phyloP scores from a whole-genome alignment of 2,888 invertebrate species.

The Rhagonycha lutea region DNA sequence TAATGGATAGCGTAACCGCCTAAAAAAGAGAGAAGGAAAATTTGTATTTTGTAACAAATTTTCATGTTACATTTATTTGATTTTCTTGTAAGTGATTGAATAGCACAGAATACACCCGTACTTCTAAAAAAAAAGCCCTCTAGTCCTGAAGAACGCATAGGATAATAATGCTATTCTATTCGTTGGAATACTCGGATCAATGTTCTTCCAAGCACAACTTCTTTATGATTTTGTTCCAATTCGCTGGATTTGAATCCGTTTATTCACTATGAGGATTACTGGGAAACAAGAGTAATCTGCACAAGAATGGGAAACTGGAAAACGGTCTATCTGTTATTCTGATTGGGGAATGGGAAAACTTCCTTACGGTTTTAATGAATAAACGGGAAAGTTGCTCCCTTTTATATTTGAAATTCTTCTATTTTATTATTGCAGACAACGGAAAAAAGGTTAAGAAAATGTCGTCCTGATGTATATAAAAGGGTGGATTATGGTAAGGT shows the following conservation, averaged over 20 bases:
- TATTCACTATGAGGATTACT: background rate
- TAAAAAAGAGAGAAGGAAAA: background rate
- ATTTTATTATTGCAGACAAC: background rate
- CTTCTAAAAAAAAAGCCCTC: background rate
- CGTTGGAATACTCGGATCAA: background rate
- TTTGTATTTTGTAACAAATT: background rate
- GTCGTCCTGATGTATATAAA: background rate
- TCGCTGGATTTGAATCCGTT: background rate
- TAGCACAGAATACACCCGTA: background rate
- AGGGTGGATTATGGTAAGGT: background rate
- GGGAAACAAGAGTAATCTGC: background rate
- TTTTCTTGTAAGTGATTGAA: no score
- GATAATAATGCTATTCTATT: background rate
- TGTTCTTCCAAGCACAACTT: background rate
- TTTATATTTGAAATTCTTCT: background rate
- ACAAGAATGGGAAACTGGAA: background rate
- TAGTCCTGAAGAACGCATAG: background rate
- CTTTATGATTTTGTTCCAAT: background rate
- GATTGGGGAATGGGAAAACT: background rate
- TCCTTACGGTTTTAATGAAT: background rate
- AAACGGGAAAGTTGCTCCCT: background rate
- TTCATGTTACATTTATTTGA: no score
- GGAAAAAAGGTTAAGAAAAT: background rate
- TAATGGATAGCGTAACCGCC: background rate
- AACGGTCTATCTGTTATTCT: background rate